Base-by-base conservation (phyloP, 2,797 vertebrate genomes). In the Acanthurus leucopareius region DNA sequence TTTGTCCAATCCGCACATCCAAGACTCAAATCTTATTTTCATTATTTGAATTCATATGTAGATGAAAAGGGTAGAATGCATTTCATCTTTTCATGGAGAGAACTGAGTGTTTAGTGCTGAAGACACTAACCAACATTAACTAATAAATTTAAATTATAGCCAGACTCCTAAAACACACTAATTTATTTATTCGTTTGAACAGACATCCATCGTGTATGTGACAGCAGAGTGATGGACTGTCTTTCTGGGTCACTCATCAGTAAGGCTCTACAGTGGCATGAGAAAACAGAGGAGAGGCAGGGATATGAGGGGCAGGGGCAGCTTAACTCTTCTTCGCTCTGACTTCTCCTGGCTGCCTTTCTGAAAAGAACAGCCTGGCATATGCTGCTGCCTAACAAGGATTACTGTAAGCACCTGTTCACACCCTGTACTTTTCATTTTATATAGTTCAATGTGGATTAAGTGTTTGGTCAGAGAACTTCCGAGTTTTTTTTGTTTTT, bases 371-470 rank as follows among this genome's bases (percentile, higher is more conserved):
- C 83, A 88, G 80, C 80, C 80, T 82, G 86, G 89, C 89, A 92
- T 92, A 89, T 92, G 93, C 86, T 90, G 81, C 88, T 67, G 84
- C 87, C 88, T 83, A 58, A 79, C 60, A 13, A 85, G 92, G 92
- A 93, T 94, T 93, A 94, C 84, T 79, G 83, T 72, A 80, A 85
- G 83, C 91, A 91, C 92, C 91, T 92, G 91, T 85, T 89, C 82
- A 82, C 80, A 76, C 69, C 45, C 70, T 75, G 70, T 19, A 85
- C 16, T 52, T 62, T 85, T 89, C 32, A 68, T 75, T 87, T 79
- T 68, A 67, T 63, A 71, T 54, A 69, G 74, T 32, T 56, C 11
- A 47, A 49, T 20, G 28, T 47, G 44, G 51, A 84, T 74, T 25
- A 47, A 70, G 77, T 67, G 62, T 68, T 75, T 75, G 75, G 69